These are phyloP conservation scores for Liodrosophila aerea DNA, from an alignment of 2,888 invertebrate genomes.

Conservation along the genomic window DNA sequence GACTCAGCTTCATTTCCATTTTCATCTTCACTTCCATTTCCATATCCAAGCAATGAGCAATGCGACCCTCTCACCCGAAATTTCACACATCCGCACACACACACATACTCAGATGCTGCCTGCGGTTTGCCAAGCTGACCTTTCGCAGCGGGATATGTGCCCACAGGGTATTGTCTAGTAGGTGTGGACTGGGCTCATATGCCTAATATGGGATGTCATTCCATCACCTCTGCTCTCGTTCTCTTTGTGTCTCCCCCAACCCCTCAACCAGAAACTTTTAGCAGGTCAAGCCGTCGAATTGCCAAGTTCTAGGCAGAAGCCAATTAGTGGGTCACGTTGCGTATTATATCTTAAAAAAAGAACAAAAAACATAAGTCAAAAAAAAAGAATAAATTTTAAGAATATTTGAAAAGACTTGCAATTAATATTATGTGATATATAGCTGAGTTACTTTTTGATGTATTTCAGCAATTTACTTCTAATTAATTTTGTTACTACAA, in stretches of 20 bases:
- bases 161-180: conserved; percentile 7
- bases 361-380: neutral
- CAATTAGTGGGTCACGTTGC: conserved; percentile 72
- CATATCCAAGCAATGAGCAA: conserved; percentile 23
- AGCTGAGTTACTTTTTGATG: no score
- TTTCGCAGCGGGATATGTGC: conserved; percentile 51
- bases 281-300: conserved; percentile 65
- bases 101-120: conserved; percentile 43
- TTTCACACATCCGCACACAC: conserved; percentile 31
- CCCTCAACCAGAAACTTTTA: no score
- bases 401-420: no score
- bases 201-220: conserved; percentile 53
- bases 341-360: neutral
- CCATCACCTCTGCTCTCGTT: no score
- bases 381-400: no score
- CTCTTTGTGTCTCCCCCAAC: no score
- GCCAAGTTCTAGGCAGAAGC: conserved; percentile 34
- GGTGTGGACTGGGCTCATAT: conserved; percentile 10
- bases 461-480: no score
- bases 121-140: conserved; percentile 66
- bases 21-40: conserved; percentile 26
- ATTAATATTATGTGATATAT: no score
- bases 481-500: no score
- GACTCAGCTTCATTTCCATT: conserved; percentile 15
- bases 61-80: conserved; percentile 3